A percentile compares a stretch with the other conserved stretches of the same genome.
These are phyloP conservation scores for Medauroidea extradentata DNA, from an alignment of 1,140 invertebrate species.

Conservation along the genomic window DNA sequence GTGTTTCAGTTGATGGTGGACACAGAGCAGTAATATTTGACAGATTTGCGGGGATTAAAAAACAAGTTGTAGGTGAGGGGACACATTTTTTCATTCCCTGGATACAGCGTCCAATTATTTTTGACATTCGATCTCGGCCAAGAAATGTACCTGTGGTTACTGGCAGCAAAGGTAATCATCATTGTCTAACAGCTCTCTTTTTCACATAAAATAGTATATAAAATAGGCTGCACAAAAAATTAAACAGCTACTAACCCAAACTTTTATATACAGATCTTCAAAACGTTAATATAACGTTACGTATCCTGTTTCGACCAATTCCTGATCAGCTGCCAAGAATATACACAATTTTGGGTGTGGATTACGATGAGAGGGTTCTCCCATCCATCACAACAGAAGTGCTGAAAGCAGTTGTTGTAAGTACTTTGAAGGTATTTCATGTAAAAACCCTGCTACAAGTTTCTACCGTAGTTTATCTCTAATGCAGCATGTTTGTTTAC, in stretches of 20 bases:
- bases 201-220: too few species aligned
- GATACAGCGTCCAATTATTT: constrained; percentile 96
- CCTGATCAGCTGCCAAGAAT: constrained; percentile 87
- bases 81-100: constrained; percentile 99
- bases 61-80: constrained; percentile 91
- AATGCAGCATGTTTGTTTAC: constrained; percentile 9
- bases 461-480: too few species aligned
- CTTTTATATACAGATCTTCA: constrained; percentile 76
- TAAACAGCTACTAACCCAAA: too few species aligned
- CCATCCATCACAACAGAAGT: constrained; percentile 99
- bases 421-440: constrained; percentile 15
- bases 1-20: constrained; percentile 92
- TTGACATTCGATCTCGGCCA: constrained; percentile 93
- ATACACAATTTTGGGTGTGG: constrained; percentile 92
- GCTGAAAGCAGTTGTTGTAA: constrained; percentile 92
- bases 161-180: constrained; percentile 91
- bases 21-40: constrained; percentile 99
- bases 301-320: constrained; percentile 93
- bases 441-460: not conserved
- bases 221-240: too few species aligned
- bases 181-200: too few species aligned
- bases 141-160: constrained; percentile 96
- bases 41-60: constrained; percentile 93
- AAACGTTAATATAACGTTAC: constrained; percentile 98
- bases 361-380: constrained; percentile 97